These are phyloP conservation scores for Indicator indicator DNA, from an alignment of 2,113 vertebrate genomes.

Conservation along the genomic window DNA sequence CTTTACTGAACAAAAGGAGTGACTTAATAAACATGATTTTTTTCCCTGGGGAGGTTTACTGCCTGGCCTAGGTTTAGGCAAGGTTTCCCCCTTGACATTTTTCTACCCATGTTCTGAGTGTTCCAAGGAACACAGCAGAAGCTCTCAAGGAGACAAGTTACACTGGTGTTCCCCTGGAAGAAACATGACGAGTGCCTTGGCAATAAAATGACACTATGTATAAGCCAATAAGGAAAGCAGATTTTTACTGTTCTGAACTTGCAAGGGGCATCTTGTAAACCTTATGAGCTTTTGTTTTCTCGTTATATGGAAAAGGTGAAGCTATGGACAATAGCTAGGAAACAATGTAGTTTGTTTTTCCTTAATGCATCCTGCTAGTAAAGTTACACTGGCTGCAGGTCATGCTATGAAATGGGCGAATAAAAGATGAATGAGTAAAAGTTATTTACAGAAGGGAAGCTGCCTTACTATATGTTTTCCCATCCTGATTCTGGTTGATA, in stretches of 20 bases:
- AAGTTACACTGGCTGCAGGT: not conserved
- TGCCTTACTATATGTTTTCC: not conserved
- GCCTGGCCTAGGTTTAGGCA: constrained; percentile 3
- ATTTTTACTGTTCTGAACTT: constrained; percentile 52
- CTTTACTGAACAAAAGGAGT: constrained; percentile 35
- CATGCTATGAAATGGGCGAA: constrained; percentile 12
- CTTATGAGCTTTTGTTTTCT: constrained; percentile 1
- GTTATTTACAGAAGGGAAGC: constrained; percentile 37
- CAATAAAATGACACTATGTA: not conserved
- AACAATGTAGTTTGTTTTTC: constrained; percentile 13
- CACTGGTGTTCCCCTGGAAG: constrained; percentile 17
- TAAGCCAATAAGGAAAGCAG: constrained; percentile 40
- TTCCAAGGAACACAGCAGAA: constrained; percentile 44
- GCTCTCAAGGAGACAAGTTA: not conserved
- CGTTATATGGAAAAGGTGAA: constrained; percentile 31
- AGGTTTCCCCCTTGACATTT: constrained; percentile 55
- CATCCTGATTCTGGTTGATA: constrained; percentile 4
- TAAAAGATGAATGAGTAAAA: constrained; percentile 20
- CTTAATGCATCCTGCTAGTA: constrained; percentile 21
- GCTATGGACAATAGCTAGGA: not conserved
- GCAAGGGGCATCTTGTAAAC: constrained; percentile 21
- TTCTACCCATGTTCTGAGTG: constrained; percentile 32
- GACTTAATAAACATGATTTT: constrained; percentile 29
- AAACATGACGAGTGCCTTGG: constrained; percentile 14
- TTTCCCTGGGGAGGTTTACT: constrained; percentile 24